Evolutionary conservation across 1,140 invertebrate genomes (phyloP), one percentile per base, ranked within the genome.

Genomic region (Delia radicum): DNA sequence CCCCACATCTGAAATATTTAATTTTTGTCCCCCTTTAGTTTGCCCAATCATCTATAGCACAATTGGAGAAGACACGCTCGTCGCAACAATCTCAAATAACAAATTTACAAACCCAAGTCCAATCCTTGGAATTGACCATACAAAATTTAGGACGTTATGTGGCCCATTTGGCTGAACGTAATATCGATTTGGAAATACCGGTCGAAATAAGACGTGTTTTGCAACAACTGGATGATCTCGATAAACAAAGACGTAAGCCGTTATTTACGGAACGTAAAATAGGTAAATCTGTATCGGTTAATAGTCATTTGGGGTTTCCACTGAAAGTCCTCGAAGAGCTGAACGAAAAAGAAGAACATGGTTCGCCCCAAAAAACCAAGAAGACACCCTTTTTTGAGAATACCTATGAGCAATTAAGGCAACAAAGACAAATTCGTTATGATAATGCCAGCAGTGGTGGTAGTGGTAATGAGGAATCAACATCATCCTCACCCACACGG

Each of bases 191-290:
- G 13, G 91, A 92, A 75, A 88, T 92, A 61, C 91, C 91, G 0
- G 88, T 89, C 5, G 91, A 93, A 71, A 89, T 92, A 6, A 83
- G 91, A 15, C 85, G 91, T n/a, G 91, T 93, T 75, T 81, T 92
- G 1, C 86, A 90, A 4, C 90, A 92, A 74, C 76, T 91, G 12
- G 87, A 88, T 4, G 79, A 89, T 85, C 77, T 87, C 85, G 76
- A 85, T 78, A 76, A 88, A 72, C 77, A 87, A 79, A 75, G 82
- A 10, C 78, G 84, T 73, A 78, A 79, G 27, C 73, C 87, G 78
- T 77, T 87, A 12, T 86, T 86, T 67, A 62, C 85, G 28, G 85
- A 87, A 73, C 84, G 85, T 24, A 86, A 87, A 79, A 86, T 87
- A 55, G 83, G 82, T 72, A 87, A 87, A 79, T 86, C 85, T 18